Evolutionary conservation across 2,113 vertebrate genomes (phyloP), one percentile per base, ranked within the genome.

Genomic region (Otis tarda): DNA sequence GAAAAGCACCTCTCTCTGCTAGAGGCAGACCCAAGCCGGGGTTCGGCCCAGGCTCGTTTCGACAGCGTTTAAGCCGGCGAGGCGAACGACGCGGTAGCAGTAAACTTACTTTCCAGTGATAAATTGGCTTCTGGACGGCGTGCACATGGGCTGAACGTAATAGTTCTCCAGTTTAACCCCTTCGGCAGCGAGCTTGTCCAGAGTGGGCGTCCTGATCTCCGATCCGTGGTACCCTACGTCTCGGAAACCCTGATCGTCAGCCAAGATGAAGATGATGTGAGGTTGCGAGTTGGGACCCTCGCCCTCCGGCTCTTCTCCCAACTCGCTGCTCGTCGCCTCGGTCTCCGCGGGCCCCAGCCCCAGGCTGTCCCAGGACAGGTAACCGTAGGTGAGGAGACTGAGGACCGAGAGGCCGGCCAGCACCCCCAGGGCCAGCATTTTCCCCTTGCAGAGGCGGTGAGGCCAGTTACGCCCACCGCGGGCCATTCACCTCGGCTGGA

Each of bases 131-230:
- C 99, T 98, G 95, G 99, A 99, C 10, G 99, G 99, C 21, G 99
- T 99, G 97, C 99, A 99, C 86, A 99, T 99, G 27, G 99, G 99
- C 95, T 99, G 99, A 53, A 99, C 99, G 14, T 99, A 99, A 94
- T 99, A 99, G 88, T 99, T 99, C 98, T 99, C 99, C 98, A 99
- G 98, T 78, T 99, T 99, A 52, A 99, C 99, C 39, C 99, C 99
- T 96, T 99, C 98, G 0, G 98, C 98, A 2, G 99, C 99, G 50
- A 99, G 98, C 83, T 96, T 98, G 98, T 99, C 99, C 94, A 99
- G 97, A 3, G 99, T 99, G 37, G 99, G 99, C 3, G 99, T 99
- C 89, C 98, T 98, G 95, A 99, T 99, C 96, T 99, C 99, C 1
- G 99, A 99, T 15, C 99, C 99, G 65, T 99, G 99, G 97, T 99